Percentiles rank a stretch among this genome's conserved stretches.
Evolutionary conservation across 1,140 invertebrate species (phyloP).

Genomic region (Ooceraea biroi): DNA sequence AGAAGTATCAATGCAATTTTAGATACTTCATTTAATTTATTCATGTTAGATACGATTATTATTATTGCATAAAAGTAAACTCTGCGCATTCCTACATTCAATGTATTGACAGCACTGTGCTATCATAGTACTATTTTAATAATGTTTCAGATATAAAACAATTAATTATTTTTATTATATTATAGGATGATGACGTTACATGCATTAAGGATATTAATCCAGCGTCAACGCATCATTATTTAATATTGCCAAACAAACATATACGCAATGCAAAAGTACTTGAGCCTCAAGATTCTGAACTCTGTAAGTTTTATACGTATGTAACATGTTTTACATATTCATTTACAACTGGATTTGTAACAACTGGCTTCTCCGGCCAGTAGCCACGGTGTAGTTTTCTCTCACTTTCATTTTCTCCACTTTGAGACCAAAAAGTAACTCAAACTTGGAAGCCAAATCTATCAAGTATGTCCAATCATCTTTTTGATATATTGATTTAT

Average conservation of each 20-base stretch:
- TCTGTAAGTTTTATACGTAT: slow-evolving; percentile 87
- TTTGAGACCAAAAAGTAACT: too few species aligned
- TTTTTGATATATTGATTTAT: too few species aligned
- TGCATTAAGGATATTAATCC: slow-evolving; percentile 95
- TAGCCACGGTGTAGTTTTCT: too few species aligned
- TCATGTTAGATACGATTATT: not conserved
- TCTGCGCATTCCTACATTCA: not conserved
- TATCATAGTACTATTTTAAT: too few species aligned
- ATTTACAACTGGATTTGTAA: too few species aligned
- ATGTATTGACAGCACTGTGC: not conserved
- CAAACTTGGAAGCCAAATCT: too few species aligned
- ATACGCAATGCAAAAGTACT: slow-evolving; percentile 91
- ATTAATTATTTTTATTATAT: slow-evolving; percentile 79
- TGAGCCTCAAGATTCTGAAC: slow-evolving; percentile 87
- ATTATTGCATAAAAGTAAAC: not conserved
- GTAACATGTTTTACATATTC: too few species aligned
- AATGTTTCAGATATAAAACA: not conserved
- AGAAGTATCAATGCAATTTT: slow-evolving; percentile 7
- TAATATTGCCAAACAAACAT: slow-evolving; percentile 93
- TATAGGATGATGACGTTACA: slow-evolving; percentile 91
- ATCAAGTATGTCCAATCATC: too few species aligned
- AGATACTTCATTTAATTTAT: slow-evolving; percentile 3
- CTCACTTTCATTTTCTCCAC: too few species aligned
- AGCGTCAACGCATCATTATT: slow-evolving; percentile 92
- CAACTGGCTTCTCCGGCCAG: too few species aligned